Evolutionary conservation across 1,140 invertebrate genomes (phyloP).

Genomic region (Pachyrhynchus sulphureomaculatus): DNA sequence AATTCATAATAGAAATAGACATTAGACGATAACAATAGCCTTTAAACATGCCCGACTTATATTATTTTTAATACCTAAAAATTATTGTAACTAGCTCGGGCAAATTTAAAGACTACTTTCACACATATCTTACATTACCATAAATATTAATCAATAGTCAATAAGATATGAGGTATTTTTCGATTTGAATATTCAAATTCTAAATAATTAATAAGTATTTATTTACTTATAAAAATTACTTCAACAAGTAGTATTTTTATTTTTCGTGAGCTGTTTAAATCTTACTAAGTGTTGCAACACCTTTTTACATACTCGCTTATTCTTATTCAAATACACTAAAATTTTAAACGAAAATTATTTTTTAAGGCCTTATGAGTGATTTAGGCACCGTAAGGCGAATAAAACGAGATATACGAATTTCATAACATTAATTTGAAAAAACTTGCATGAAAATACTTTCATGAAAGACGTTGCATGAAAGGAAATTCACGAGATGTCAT

Average conservation of each 20-base stretch:
- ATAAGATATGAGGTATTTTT: conserved; percentile 32
- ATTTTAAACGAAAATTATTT: too few relatives aligned
- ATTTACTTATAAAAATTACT: conserved; percentile 21
- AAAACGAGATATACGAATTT: too few relatives aligned
- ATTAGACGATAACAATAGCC: neutral
- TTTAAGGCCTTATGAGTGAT: too few relatives aligned
- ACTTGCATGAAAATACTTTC: too few relatives aligned
- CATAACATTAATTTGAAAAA: too few relatives aligned
- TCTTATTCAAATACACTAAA: too few relatives aligned
- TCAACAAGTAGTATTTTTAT: conserved; percentile 25
- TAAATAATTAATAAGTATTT: conserved; percentile 9
- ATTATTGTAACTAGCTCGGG: conserved; percentile 8
- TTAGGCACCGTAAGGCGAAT: too few relatives aligned
- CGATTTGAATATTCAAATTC: conserved; percentile 12
- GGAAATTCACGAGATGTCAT: too few relatives aligned
- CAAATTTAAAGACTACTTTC: neutral
- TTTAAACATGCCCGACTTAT: neutral
- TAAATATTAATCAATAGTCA: conserved; percentile 27
- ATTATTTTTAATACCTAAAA: conserved; percentile 3
- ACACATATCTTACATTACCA: conserved; percentile 25
- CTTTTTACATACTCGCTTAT: too few relatives aligned
- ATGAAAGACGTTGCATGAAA: too few relatives aligned
- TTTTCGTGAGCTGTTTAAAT: conserved; percentile 14
- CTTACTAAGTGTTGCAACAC: conserved; percentile 5
- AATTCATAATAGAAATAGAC: neutral